phyloP scores from a whole-genome alignment of 2,113 vertebrate genomes.

The Pardalotus punctatus region DNA sequence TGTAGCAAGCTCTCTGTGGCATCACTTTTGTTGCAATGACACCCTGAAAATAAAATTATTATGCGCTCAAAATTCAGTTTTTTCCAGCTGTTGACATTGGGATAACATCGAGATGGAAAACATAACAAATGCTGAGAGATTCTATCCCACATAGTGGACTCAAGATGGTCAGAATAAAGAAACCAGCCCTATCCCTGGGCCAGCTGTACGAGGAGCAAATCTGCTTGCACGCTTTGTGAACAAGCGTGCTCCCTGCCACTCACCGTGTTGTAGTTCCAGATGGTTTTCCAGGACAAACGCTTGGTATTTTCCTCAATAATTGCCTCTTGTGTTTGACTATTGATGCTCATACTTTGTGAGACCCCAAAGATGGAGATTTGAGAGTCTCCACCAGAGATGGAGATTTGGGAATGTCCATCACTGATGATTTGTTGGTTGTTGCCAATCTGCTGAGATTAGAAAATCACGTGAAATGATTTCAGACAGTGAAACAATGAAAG shows the following conservation, averaged over 20 bases:
- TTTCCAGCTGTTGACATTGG: neutral
- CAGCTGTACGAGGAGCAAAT: neutral
- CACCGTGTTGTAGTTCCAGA: conserved; percentile 48
- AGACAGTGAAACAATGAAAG: accelerated
- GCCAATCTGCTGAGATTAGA: accelerated
- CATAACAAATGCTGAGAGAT: accelerated
- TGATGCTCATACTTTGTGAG: neutral
- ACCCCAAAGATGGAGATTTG: neutral
- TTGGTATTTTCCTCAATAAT: neutral
- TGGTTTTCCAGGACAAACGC: conserved; percentile 27
- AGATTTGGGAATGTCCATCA: neutral
- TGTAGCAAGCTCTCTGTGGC: neutral
- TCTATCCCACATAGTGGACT: neutral
- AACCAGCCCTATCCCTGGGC: accelerated
- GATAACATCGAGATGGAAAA: neutral
- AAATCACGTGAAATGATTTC: accelerated
- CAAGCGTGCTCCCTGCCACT: neutral
- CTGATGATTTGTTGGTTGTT: neutral
- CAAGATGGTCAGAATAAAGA: accelerated
- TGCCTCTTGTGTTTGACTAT: neutral
- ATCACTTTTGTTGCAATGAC: neutral
- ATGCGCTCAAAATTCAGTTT: no score
- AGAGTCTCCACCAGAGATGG: neutral
- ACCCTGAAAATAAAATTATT: neutral
- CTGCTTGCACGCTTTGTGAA: accelerated